A percentile compares a stretch with the other conserved stretches of the same genome.
These are phyloP conservation scores for Cephalopterus ornatus DNA, from an alignment of 2,113 vertebrate species.

Conservation along the genomic window DNA sequence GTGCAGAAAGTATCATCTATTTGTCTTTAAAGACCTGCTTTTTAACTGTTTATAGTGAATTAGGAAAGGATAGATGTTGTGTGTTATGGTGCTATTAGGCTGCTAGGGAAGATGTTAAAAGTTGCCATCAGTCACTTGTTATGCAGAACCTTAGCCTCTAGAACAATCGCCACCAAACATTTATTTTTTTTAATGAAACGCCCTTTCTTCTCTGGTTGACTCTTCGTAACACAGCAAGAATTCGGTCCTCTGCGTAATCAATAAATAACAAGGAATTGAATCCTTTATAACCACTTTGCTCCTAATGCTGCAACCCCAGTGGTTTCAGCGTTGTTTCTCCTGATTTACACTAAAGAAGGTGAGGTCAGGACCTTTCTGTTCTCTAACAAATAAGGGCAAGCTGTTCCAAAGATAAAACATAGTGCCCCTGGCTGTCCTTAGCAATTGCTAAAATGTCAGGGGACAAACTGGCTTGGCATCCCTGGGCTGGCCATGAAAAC, in stretches of 20 bases:
- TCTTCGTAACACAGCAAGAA: background rate
- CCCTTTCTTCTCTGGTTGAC: background rate
- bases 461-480: background rate
- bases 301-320: background rate
- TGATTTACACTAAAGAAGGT: background rate
- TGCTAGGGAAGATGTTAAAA: background rate
- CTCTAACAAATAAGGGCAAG: background rate
- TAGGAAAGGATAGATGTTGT: background rate
- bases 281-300: background rate
- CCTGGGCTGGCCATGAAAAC: background rate
- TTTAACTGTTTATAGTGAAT: background rate
- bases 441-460: background rate
- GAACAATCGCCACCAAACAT: background rate
- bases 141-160: background rate
- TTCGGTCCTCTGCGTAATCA: background rate
- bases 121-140: background rate
- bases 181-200: constrained; percentile 15
- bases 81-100: background rate
- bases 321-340: background rate
- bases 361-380: background rate
- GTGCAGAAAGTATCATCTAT: background rate
- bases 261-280: background rate
- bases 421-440: background rate
- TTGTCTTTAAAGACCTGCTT: background rate
- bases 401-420: background rate